Evolutionary conservation across 1,140 invertebrate species (phyloP).

Genomic region (Pteromalus puparum): DNA sequence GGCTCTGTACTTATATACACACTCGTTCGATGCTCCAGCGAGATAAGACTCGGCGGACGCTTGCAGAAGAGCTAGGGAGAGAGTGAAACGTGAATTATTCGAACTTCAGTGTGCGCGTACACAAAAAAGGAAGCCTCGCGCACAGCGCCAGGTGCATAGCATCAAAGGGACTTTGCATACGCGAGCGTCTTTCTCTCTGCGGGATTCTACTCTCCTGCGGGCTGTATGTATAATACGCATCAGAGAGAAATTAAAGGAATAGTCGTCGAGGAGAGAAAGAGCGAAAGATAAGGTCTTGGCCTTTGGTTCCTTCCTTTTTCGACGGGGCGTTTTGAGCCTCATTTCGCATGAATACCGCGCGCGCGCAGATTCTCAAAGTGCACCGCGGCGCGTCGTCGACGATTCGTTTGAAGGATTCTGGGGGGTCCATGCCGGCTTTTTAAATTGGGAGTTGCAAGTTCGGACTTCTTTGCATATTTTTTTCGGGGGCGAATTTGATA

Average conservation of each 20-base stretch:
- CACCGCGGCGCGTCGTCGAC: background rate
- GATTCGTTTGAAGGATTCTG: slow-evolving; percentile 31
- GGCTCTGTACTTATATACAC: background rate
- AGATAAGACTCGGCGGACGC: slow-evolving; percentile 11
- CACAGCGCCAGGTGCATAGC: slow-evolving; percentile 38
- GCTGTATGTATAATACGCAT: too few species aligned
- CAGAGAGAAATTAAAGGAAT: slow-evolving; percentile 35
- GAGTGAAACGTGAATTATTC: slow-evolving; percentile 13
- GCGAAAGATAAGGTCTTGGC: slow-evolving; percentile 36
- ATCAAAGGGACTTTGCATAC: slow-evolving; percentile 42
- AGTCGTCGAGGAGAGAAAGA: background rate
- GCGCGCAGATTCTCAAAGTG: background rate
- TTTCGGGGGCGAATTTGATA: background rate
- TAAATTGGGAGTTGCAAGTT: background rate
- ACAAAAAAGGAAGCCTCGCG: background rate
- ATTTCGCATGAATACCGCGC: slow-evolving; percentile 9
- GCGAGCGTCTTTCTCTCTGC: background rate
- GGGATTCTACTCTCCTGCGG: too few species aligned
- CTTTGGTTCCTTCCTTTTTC: background rate
- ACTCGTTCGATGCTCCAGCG: background rate
- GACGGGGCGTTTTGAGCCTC: slow-evolving; percentile 26
- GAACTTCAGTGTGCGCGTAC: background rate
- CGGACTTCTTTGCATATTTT: background rate
- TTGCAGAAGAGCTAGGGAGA: background rate
- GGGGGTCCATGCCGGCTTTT: slow-evolving; percentile 20